These are phyloP conservation scores for Agelas oroides DNA, from an alignment of 37 sponge, comb jelly and placozoan species.

Conservation along the genomic window DNA sequence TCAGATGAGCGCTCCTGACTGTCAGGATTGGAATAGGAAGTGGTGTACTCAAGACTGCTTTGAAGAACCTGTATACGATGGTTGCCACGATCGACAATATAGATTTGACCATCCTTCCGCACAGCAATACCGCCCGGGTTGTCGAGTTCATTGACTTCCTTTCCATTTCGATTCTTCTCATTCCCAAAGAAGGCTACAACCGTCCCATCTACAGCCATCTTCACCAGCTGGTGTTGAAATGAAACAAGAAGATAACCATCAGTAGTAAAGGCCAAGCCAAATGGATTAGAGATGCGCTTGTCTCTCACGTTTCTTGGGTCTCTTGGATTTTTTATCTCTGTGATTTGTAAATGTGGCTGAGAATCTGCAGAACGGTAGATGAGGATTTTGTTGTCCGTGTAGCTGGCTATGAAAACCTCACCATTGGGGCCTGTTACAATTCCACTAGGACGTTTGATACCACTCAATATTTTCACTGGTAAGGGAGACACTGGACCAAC, in stretches of 20 bases:
- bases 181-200: neutral
- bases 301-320: neutral
- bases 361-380: neutral
- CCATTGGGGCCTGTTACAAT: neutral
- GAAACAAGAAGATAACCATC: slow-evolving; percentile 14
- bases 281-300: neutral
- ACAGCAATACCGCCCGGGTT: neutral
- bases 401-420: neutral
- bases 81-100: neutral
- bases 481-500: neutral
- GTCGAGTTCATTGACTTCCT: neutral
- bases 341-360: neutral
- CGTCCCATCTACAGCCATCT: neutral
- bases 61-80: neutral
- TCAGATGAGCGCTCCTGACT: neutral
- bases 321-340: neutral
- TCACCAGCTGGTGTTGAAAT: neutral
- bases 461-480: neutral
- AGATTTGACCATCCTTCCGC: neutral
- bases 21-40: neutral
- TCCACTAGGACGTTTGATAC: neutral
- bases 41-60: neutral
- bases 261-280: neutral
- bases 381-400: neutral
- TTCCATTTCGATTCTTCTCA: neutral